Conservation (phyloP, 2,113 vertebrate genomes). For the Tichodroma muraria region DNA sequence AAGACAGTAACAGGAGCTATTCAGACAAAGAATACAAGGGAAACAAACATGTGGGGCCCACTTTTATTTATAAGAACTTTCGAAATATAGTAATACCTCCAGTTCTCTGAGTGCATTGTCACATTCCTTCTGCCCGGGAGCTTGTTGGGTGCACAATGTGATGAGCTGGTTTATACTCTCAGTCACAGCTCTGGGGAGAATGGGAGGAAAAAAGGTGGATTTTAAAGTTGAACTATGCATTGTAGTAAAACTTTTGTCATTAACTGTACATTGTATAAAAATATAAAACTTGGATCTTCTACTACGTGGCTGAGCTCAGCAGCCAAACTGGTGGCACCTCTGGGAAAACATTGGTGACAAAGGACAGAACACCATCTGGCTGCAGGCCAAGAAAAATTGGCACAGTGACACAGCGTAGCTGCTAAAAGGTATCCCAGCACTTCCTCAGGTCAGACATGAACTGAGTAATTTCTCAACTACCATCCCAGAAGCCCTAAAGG, state of each 20-base stretch:
- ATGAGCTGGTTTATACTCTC: slow-evolving; percentile 99
- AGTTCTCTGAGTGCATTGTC: slow-evolving; percentile 95
- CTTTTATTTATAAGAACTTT: neutral
- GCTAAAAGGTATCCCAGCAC: neutral
- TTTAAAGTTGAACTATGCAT: neutral
- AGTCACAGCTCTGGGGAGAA: slow-evolving; percentile 87
- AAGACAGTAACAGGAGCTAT: neutral
- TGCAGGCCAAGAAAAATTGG: neutral
- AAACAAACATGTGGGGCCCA: neutral
- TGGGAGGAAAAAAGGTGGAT: neutral
- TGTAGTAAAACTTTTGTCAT: neutral
- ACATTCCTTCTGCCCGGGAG: slow-evolving; percentile 97
- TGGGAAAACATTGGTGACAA: neutral
- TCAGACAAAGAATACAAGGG: neutral
- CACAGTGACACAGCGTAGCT: neutral
- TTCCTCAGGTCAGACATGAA: neutral
- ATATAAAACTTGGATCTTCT: neutral
- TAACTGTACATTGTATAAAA: neutral
- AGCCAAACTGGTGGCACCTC: neutral
- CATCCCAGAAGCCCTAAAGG: neutral
- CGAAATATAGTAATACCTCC: slow-evolving; percentile 76
- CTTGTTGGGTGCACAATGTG: slow-evolving; percentile 96
- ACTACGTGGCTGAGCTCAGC: neutral
- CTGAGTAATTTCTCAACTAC: neutral
- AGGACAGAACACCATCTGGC: neutral